phyloP scores from a whole-genome alignment of 2,113 vertebrate genomes.

The Herpailurus yagouaroundi region DNA sequence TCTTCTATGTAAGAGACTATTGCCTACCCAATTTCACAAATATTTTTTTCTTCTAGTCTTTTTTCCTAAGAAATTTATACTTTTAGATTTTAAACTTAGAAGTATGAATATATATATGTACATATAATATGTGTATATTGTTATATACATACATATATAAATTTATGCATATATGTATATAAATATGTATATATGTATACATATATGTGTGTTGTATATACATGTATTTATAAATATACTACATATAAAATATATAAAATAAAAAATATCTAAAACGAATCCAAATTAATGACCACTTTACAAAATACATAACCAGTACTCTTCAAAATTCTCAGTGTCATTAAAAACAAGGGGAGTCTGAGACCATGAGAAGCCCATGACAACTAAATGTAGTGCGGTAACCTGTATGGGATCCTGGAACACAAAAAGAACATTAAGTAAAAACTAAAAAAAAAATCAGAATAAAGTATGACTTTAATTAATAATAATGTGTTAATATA shows the following conservation, averaged over 20 bases:
- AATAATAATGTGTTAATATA: neutral
- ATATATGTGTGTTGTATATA: neutral
- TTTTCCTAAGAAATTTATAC: neutral
- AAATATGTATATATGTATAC: neutral
- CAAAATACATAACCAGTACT: neutral
- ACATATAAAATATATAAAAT: neutral
- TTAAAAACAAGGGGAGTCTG: neutral
- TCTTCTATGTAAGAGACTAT: neutral
- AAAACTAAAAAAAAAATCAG: neutral
- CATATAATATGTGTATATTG: neutral
- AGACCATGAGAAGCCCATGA: neutral
- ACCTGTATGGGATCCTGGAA: neutral
- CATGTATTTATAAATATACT: neutral
- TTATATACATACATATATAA: neutral
- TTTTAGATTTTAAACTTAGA: slow-evolving; percentile 3
- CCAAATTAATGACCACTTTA: neutral
- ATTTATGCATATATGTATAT: too few relatives aligned
- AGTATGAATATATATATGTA: neutral
- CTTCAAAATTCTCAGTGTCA: neutral
- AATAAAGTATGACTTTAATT: neutral
- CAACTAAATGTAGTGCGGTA: neutral
- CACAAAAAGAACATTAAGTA: neutral
- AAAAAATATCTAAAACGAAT: neutral
- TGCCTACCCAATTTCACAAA: neutral
- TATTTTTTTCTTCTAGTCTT: neutral